Evolutionary conservation across 2,113 vertebrate genomes (phyloP).

Genomic region (Ophiodon elongatus): DNA sequence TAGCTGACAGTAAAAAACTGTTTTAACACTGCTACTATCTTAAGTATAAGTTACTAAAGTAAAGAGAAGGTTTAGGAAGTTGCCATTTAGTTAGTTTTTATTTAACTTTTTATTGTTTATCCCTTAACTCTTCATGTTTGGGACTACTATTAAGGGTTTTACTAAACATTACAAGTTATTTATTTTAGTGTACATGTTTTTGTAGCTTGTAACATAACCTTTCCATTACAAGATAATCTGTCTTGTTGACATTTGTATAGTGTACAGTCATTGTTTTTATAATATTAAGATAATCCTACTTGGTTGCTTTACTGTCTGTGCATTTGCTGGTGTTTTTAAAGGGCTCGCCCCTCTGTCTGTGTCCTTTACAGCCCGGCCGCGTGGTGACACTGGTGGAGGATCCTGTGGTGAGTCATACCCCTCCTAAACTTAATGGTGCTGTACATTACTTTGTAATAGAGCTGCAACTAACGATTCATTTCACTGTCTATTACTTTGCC

Average conservation of each 20-base stretch:
- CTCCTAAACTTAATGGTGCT: neutral
- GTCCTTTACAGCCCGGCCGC: conserved; percentile 91
- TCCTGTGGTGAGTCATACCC: conserved; percentile 87
- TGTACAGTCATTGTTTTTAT: neutral
- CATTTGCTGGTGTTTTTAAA: neutral
- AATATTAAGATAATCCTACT: neutral
- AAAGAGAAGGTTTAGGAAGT: neutral
- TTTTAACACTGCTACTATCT: neutral
- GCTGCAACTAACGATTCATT: neutral
- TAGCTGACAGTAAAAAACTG: too few species aligned
- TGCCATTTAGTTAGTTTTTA: neutral
- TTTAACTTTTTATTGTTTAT: neutral
- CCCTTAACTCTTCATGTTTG: neutral
- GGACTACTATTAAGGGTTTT: neutral
- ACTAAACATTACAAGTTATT: neutral
- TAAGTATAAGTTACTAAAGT: neutral
- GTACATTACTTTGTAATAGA: neutral
- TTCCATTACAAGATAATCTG: too few species aligned
- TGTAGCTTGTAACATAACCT: neutral
- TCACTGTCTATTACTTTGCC: conserved; percentile 5
- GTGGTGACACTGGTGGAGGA: conserved; percentile 97
- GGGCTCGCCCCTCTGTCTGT: neutral
- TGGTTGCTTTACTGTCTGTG: neutral
- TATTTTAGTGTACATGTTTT: neutral
- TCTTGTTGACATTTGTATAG: neutral